Conservation (phyloP, 2,797 vertebrate genomes). For the Trichosurus vulpecula region DNA sequence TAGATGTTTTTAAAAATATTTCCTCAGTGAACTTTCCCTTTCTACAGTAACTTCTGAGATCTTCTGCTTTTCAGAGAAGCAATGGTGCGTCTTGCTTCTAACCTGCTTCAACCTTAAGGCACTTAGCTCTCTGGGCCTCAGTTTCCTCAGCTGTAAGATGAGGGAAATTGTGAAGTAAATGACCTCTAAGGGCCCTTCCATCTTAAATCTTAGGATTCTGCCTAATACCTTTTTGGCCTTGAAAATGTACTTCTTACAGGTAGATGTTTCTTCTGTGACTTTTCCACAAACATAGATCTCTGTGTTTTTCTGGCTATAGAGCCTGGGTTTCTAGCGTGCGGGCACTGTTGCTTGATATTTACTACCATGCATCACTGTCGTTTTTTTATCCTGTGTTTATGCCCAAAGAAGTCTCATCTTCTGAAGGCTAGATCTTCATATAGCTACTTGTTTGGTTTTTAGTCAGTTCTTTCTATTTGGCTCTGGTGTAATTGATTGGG, state of each 20-base stretch:
- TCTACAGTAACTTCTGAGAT: neutral
- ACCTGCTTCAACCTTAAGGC: neutral
- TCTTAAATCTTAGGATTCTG: neutral
- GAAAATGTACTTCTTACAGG: neutral
- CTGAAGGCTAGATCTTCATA: neutral
- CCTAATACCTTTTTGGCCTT: neutral
- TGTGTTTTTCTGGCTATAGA: neutral
- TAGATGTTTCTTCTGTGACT: neutral
- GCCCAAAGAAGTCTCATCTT: neutral
- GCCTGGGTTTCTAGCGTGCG: neutral
- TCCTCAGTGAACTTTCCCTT: neutral
- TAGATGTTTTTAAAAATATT: neutral
- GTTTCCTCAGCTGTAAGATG: neutral
- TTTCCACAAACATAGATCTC: neutral
- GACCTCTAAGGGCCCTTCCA: neutral
- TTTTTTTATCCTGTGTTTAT: constrained; percentile 14
- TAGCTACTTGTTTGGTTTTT: neutral
- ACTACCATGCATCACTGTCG: neutral
- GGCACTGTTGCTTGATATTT: neutral
- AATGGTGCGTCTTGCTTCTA: neutral
- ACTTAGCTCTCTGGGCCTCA: neutral
- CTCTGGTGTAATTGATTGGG: neutral
- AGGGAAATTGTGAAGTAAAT: neutral
- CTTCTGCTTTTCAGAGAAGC: neutral
- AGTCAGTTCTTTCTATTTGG: neutral